Percentiles rank a stretch among this genome's conserved stretches.
Conservation (phyloP, 2,888 invertebrate species). For the Tiliacea citrago region DNA sequence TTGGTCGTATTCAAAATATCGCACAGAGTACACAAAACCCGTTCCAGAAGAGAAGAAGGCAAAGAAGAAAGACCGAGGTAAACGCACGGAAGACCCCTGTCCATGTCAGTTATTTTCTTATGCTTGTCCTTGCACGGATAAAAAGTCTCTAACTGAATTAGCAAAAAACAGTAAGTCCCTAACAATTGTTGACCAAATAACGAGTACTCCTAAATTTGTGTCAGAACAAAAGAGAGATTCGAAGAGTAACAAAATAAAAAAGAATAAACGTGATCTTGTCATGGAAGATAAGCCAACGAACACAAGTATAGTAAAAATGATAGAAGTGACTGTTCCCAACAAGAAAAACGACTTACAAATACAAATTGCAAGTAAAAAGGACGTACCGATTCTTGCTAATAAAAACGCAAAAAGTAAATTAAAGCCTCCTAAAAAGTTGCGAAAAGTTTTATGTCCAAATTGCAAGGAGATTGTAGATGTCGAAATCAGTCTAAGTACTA, state of each 20-base stretch:
- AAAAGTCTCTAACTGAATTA: conserved; percentile 75
- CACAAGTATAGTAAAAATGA: conserved; percentile 66
- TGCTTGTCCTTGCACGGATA: conserved; percentile 79
- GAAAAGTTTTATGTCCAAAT: conserved; percentile 79
- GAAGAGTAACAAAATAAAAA: conserved; percentile 61
- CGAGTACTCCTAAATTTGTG: conserved; percentile 69
- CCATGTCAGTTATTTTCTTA: conserved; percentile 85
- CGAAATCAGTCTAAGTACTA: conserved; percentile 68
- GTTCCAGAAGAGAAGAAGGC: conserved; percentile 73
- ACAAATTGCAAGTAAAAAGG: conserved; percentile 55
- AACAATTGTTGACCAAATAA: conserved; percentile 71
- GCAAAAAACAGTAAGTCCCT: conserved; percentile 72
- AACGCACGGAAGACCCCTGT: conserved; percentile 79
- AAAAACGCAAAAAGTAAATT: conserved; percentile 60
- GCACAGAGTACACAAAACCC: conserved; percentile 78
- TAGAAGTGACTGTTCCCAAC: conserved; percentile 60
- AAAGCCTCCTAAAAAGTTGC: conserved; percentile 69
- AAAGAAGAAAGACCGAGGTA: conserved; percentile 76
- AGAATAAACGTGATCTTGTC: conserved; percentile 58
- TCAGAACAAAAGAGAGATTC: conserved; percentile 54
- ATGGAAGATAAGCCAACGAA: conserved; percentile 74
- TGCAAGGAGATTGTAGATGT: conserved; percentile 82
- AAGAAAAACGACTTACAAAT: conserved; percentile 56
- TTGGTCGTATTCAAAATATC: conserved; percentile 83
- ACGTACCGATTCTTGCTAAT: conserved; percentile 49